Base-by-base conservation (phyloP, 2,113 vertebrate genomes). In the Spea bombifrons region DNA sequence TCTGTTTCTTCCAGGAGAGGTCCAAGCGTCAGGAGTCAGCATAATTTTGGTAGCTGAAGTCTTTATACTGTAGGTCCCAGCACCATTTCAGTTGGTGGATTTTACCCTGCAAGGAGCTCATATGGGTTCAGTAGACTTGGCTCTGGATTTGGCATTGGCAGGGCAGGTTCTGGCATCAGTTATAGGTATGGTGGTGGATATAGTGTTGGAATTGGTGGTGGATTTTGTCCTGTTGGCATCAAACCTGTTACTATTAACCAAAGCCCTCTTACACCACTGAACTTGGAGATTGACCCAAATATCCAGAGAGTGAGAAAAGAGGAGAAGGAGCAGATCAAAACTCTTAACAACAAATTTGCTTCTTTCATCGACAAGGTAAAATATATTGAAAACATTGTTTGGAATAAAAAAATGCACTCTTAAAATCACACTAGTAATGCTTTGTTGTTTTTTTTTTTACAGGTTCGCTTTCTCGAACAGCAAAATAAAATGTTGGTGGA, bases 291-390 rank as follows among this genome's bases (percentile, higher is more conserved):
- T 53, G 93, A 94, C 80, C 90, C 92, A 0, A 83, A 82, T 82
- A 90, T 95, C 84, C 92, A 94, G 78, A 82, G 66, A 2, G 83
- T 94, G 75, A 90, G 90, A 0, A 87, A 83, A 46, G 83, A 95
- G 81, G 93, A 96, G 83, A 90, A 93, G 78, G 90, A 96, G 53
- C 88, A 93, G 87, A 95, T 94, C 86, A 91, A 94, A 87, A 86
- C 76, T 1, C 88, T 94, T 55, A 93, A 91, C 83, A 92, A 94
- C 86, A 92, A 90, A 52, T 90, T 93, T 0, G 92, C 90, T 16
- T 86, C 88, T 5, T 94, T 94, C 83, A 94, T 94, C 0, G 89
- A 92, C 81, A 93, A 94, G 92, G 93, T 93, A 77, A 3, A 16
- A 43, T 15, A 63, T 47, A 50, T 52, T 30, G 8, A 13, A 7